A percentile compares a stretch with the other conserved stretches of the same genome.
Conservation (phyloP, 2,888 invertebrate genomes). For the Gerosis bhagava region DNA sequence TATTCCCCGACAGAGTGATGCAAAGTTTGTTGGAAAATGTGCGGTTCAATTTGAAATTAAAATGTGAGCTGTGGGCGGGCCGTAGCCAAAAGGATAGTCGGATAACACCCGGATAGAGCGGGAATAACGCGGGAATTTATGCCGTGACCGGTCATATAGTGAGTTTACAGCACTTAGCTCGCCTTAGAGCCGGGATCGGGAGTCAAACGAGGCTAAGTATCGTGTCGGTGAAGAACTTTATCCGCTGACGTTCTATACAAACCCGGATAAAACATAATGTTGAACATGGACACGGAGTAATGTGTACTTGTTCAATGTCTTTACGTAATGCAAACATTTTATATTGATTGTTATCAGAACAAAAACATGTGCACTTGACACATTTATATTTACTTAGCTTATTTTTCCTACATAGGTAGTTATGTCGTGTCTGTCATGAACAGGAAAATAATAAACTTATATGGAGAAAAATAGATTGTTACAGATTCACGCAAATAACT, state of each 20-base stretch:
- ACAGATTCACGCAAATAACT: too few species aligned
- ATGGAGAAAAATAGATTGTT: not conserved
- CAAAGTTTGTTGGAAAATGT: conserved; percentile 47
- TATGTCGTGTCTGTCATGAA: not conserved
- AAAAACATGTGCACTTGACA: conserved; percentile 7
- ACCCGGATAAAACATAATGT: not conserved
- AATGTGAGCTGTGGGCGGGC: conserved; percentile 50
- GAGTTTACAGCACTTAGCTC: conserved; percentile 42
- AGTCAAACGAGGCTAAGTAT: conserved; percentile 24
- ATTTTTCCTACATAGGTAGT: not conserved
- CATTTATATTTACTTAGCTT: conserved; percentile 2
- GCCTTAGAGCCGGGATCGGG: conserved; percentile 21
- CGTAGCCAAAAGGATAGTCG: conserved; percentile 41
- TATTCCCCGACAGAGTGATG: conserved; percentile 45
- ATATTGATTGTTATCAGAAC: conserved; percentile 4
- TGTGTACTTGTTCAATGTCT: not conserved
- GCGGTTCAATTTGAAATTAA: conserved; percentile 59
- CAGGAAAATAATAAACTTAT: not conserved
- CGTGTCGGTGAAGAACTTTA: conserved; percentile 9
- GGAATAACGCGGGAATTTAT: conserved; percentile 48
- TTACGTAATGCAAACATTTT: not conserved
- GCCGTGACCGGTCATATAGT: conserved; percentile 42
- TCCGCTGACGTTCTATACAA: conserved; percentile 7
- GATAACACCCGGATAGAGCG: conserved; percentile 52
- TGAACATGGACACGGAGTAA: not conserved